Evolutionary conservation across 35 echinoderm and acorn worm species (phyloP).

Genomic region (Heliocidaris tuberculata): DNA sequence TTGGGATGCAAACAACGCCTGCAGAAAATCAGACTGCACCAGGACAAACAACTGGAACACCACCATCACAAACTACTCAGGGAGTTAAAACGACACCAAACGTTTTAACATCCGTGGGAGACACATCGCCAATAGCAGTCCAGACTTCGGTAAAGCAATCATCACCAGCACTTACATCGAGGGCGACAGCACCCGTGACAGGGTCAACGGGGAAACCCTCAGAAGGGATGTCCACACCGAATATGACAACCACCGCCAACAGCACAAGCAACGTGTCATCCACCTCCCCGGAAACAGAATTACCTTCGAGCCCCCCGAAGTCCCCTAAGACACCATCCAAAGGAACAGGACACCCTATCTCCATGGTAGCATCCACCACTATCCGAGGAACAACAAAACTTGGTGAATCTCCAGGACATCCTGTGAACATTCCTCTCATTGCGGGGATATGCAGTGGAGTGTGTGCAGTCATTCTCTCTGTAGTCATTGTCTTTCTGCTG

Average conservation of each 20-base stretch:
- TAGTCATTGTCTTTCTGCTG: background rate
- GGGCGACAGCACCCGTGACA: background rate
- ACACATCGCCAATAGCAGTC: background rate
- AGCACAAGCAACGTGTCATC: background rate
- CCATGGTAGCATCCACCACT: background rate
- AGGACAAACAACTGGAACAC: background rate
- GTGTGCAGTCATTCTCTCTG: background rate
- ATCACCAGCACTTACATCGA: background rate
- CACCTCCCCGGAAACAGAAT: background rate
- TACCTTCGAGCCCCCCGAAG: background rate
- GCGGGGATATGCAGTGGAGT: background rate
- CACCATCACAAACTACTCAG: background rate
- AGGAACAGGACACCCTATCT: background rate
- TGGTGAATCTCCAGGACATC: background rate
- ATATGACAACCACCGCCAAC: background rate
- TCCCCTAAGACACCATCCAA: background rate
- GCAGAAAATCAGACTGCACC: background rate
- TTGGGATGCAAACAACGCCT: background rate
- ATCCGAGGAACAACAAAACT: background rate
- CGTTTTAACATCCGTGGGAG: background rate
- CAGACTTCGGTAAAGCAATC: background rate
- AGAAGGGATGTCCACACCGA: background rate
- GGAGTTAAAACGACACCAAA: background rate
- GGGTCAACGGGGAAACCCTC: background rate
- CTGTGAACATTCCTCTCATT: background rate